Conservation (phyloP, 2,797 vertebrate species). For the Molossus alvarezi region DNA sequence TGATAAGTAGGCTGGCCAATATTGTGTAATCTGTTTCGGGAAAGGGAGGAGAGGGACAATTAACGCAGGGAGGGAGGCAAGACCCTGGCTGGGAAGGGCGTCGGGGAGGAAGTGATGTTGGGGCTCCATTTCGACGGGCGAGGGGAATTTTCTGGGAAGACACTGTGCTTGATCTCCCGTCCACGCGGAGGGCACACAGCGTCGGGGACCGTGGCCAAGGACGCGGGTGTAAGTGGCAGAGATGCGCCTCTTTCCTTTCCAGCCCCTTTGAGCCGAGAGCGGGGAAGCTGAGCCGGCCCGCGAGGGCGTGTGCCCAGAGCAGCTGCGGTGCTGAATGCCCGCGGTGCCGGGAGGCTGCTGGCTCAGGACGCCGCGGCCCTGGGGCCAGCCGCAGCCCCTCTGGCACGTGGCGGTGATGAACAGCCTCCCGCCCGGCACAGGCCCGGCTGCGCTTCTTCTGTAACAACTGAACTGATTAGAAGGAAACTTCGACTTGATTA, state of each 20-base stretch:
- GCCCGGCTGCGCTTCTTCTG: conserved; percentile 80
- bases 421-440: conserved; percentile 56
- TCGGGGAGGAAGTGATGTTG: not conserved
- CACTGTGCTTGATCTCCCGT: not conserved
- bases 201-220: not conserved
- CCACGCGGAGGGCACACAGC: not conserved
- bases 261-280: not conserved
- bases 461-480: conserved; percentile 91
- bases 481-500: conserved; percentile 90
- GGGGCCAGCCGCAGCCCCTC: not conserved
- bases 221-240: not conserved
- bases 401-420: not conserved
- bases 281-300: not conserved
- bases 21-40: conserved; percentile 10
- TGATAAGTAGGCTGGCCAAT: not conserved
- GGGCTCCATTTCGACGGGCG: not conserved
- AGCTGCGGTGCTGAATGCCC: not conserved
- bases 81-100: not conserved
- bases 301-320: not conserved
- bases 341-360: not conserved
- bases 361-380: not conserved
- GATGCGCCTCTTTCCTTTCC: not conserved
- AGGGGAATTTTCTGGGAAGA: not conserved
- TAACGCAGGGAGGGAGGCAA: not conserved
- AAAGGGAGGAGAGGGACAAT: not conserved